Conservation (phyloP, 2,888 invertebrate species). For the Thecocarcelia acutangulata region DNA sequence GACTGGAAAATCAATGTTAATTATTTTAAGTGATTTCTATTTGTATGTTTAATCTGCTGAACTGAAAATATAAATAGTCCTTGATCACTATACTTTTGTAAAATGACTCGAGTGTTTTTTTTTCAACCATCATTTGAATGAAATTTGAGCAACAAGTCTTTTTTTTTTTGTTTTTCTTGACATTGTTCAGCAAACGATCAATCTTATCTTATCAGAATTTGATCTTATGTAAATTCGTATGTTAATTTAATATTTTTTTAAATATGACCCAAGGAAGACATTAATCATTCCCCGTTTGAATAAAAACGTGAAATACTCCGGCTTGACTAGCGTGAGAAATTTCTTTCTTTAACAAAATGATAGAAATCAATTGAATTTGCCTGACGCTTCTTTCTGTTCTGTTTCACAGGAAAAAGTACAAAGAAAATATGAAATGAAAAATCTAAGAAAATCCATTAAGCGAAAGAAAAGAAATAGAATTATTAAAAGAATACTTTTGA, state of each 20-base stretch:
- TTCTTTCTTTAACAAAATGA: conserved; percentile 7
- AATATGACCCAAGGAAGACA: conserved; percentile 40
- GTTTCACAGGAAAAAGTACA: too few relatives aligned
- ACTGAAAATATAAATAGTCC: too few relatives aligned
- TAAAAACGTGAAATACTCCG: neutral
- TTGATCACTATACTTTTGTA: too few relatives aligned
- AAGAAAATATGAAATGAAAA: neutral
- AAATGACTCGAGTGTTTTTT: too few relatives aligned
- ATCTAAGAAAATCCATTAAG: conserved; percentile 37
- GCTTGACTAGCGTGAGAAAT: conserved; percentile 41
- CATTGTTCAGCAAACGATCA: conserved; percentile 2
- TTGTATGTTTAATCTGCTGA: too few relatives aligned
- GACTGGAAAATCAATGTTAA: too few relatives aligned
- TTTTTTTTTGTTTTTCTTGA: too few relatives aligned
- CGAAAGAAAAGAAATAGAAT: neutral
- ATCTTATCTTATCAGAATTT: conserved; percentile 44
- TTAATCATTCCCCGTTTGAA: conserved; percentile 50
- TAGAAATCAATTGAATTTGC: conserved; percentile 48
- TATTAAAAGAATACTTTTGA: conserved; percentile 18
- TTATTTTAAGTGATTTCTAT: too few relatives aligned
- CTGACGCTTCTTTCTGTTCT: conserved; percentile 2
- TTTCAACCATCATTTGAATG: neutral
- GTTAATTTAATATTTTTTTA: conserved; percentile 25
- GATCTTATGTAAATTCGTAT: conserved; percentile 41
- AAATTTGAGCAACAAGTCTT: conserved; percentile 42